A percentile compares a stretch with the other conserved stretches of the same genome.
Evolutionary conservation across 2,888 invertebrate species (phyloP).

Genomic region (Dioctria rufipes): DNA sequence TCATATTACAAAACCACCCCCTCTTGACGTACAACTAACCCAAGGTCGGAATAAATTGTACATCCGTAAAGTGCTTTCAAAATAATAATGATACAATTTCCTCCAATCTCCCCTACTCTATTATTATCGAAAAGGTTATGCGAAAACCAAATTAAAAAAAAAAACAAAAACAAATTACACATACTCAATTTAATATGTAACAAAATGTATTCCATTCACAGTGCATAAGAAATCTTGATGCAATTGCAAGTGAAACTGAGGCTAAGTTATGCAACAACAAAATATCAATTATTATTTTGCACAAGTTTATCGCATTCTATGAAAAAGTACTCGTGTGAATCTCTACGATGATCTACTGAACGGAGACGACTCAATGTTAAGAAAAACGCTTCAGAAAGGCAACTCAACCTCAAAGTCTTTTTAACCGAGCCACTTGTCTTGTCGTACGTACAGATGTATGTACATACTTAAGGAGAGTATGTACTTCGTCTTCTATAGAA

Average conservation of each 20-base stretch:
- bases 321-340: conserved; percentile 39
- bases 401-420: background rate
- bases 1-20: too few species aligned
- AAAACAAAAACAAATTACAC: background rate
- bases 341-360: conserved; percentile 10
- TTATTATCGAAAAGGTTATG: too few species aligned
- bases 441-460: background rate
- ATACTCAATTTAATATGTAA: too few species aligned
- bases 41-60: too few species aligned
- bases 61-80: too few species aligned
- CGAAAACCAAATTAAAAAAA: background rate
- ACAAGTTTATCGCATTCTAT: conserved; percentile 43
- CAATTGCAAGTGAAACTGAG: conserved; percentile 22
- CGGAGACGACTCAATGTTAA: background rate
- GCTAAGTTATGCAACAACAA: conserved; percentile 37
- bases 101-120: too few species aligned
- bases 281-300: conserved; percentile 48
- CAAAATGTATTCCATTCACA: too few species aligned
- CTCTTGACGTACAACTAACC: too few species aligned
- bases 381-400: background rate
- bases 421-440: conserved; percentile 12
- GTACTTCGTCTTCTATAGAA: too few species aligned
- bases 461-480: too few species aligned
- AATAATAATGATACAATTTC: too few species aligned
- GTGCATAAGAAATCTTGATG: background rate